These are phyloP conservation scores for Oryzias javanicus DNA, from an alignment of 2,113 vertebrate genomes.

Conservation along the genomic window DNA sequence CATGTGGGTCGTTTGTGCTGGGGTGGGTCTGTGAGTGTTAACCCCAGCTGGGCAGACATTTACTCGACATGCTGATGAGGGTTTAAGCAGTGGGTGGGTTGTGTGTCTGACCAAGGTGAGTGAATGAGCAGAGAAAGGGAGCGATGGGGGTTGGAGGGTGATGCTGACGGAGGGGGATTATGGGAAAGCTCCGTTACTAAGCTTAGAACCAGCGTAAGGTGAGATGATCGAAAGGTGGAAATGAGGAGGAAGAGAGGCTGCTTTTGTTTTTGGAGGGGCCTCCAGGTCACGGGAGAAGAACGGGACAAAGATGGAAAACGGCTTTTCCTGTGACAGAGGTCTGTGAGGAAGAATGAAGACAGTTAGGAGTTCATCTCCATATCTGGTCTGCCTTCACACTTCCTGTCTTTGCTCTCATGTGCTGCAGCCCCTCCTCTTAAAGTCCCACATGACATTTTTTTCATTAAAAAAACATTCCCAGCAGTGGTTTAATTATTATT, in stretches of 20 bases:
- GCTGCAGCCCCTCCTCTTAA: slow-evolving; percentile 69
- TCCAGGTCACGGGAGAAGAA: slow-evolving; percentile 55
- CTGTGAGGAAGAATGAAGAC: slow-evolving; percentile 70
- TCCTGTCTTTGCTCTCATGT: slow-evolving; percentile 42
- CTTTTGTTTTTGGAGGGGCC: slow-evolving; percentile 54
- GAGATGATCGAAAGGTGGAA: slow-evolving; percentile 74
- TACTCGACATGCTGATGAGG: slow-evolving; percentile 85
- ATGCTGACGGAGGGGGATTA: slow-evolving; percentile 20
- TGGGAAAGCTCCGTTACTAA: slow-evolving; percentile 72
- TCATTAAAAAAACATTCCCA: too few relatives aligned
- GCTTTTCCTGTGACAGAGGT: slow-evolving; percentile 79
- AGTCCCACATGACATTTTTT: too few relatives aligned
- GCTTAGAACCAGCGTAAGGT: slow-evolving; percentile 77
- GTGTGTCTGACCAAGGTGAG: slow-evolving; percentile 75
- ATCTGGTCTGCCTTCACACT: slow-evolving; percentile 28
- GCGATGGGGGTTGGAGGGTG: slow-evolving; percentile 52
- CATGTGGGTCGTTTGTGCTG: slow-evolving; percentile 23
- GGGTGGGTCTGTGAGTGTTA: slow-evolving; percentile 55
- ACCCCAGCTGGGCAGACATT: slow-evolving; percentile 83
- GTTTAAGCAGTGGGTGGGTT: slow-evolving; percentile 83
- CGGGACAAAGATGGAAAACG: slow-evolving; percentile 72
- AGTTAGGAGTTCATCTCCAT: slow-evolving; percentile 53
- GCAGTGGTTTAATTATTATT: too few relatives aligned
- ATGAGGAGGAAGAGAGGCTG: slow-evolving; percentile 49
- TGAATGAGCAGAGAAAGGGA: slow-evolving; percentile 70